These are phyloP conservation scores for Panthera leo DNA, from an alignment of 2,113 vertebrate species.

Conservation along the genomic window DNA sequence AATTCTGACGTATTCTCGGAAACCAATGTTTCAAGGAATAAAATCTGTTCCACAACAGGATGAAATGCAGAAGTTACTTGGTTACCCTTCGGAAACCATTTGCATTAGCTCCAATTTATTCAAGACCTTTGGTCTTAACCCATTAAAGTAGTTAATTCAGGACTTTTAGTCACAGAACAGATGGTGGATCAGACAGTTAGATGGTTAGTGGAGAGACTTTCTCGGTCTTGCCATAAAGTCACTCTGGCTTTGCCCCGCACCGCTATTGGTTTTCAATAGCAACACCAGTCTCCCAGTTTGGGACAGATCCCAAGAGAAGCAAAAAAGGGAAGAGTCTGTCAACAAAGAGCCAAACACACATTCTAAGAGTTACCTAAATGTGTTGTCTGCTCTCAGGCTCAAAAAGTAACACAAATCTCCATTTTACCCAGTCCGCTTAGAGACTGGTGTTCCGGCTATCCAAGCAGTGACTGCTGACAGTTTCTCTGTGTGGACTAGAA, in stretches of 20 bases:
- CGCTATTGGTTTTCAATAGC: background rate
- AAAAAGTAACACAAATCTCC: background rate
- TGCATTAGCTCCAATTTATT: background rate
- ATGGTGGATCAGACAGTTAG: background rate
- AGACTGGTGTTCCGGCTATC: background rate
- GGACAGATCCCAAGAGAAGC: background rate
- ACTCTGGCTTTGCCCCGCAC: background rate
- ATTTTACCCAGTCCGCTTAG: background rate
- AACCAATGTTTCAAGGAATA: background rate
- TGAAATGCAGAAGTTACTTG: background rate
- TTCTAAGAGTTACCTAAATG: background rate
- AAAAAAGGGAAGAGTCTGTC: background rate
- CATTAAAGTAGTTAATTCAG: background rate
- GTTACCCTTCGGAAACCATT: conserved; percentile 14
- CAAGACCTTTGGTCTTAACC: background rate
- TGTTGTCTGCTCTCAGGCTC: background rate
- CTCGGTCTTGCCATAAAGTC: background rate
- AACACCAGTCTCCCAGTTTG: background rate
- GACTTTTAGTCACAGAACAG: background rate
- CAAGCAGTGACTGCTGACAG: background rate
- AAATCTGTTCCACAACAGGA: background rate
- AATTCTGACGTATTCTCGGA: conserved; percentile 3
- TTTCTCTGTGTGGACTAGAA: background rate
- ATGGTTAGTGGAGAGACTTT: background rate
- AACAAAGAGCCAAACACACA: background rate